phyloP scores from a whole-genome alignment of 2,888 invertebrate genomes.

The Agonopterix subpropinquella region DNA sequence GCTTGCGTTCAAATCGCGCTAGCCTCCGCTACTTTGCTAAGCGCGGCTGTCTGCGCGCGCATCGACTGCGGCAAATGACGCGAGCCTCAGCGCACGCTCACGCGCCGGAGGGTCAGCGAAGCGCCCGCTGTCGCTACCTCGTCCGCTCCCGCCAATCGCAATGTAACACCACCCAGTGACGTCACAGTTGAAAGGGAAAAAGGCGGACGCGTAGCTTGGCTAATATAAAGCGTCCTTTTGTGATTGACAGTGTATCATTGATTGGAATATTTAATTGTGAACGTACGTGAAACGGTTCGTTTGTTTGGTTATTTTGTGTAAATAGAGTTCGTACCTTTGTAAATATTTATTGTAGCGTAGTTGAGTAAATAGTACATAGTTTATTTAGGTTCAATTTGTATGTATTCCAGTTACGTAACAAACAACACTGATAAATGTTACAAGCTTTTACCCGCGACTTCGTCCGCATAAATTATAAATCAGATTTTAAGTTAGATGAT shows the following conservation, averaged over 20 bases:
- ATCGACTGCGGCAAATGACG: constrained; percentile 71
- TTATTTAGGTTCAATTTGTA: no score
- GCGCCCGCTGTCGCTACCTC: constrained; percentile 26
- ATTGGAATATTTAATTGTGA: background rate
- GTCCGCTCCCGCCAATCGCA: constrained; percentile 30
- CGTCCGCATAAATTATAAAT: no score
- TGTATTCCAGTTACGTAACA: no score
- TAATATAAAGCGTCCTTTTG: constrained; percentile 55
- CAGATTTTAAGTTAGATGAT: no score
- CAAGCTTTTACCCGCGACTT: no score
- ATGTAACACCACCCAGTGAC: constrained; percentile 38
- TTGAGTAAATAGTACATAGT: background rate
- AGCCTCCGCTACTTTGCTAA: constrained; percentile 64
- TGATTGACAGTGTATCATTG: background rate
- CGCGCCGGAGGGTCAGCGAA: constrained; percentile 53
- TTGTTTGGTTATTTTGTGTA: background rate
- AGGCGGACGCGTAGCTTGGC: constrained; percentile 75
- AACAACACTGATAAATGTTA: no score
- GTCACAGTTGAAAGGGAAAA: constrained; percentile 52
- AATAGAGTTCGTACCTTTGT: background rate
- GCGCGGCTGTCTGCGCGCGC: constrained; percentile 69
- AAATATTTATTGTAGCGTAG: background rate
- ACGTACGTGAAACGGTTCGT: background rate
- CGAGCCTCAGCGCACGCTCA: constrained; percentile 56
- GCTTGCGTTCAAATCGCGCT: constrained; percentile 69